These are phyloP conservation scores for Syrphus vitripennis DNA, from an alignment of 2,888 invertebrate genomes.

Conservation along the genomic window DNA sequence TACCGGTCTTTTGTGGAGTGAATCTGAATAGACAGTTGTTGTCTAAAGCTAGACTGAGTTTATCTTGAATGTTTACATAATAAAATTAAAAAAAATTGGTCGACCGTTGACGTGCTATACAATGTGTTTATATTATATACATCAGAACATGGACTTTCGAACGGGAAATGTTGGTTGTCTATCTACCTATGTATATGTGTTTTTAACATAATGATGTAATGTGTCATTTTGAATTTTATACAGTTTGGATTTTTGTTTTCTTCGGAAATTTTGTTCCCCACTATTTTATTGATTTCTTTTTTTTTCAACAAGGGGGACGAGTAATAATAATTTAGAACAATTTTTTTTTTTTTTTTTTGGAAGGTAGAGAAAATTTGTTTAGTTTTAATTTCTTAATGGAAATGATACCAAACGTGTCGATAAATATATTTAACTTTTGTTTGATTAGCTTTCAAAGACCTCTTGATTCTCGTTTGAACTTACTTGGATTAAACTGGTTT, in stretches of 20 bases:
- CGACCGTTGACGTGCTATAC: constrained; percentile 29
- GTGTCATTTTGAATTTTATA: background rate
- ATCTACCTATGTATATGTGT: background rate
- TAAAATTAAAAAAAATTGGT: constrained; percentile 41
- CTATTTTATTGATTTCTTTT: background rate
- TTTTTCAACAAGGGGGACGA: background rate
- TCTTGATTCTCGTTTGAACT: no score
- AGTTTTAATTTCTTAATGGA: background rate
- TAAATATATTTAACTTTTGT: background rate
- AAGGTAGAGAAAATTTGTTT: no score
- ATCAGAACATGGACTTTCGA: background rate
- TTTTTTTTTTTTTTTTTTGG: background rate
- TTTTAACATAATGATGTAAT: background rate
- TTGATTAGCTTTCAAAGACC: background rate
- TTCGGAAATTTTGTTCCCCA: background rate
- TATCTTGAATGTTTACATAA: constrained; percentile 54
- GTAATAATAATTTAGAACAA: background rate
- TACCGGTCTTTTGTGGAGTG: constrained; percentile 25
- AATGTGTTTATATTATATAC: background rate
- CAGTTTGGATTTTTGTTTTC: background rate
- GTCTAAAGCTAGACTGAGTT: constrained; percentile 21
- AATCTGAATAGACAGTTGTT: background rate
- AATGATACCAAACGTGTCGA: background rate
- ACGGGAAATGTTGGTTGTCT: background rate
- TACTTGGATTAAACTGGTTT: background rate